phyloP scores from a whole-genome alignment of 1,140 invertebrate species.

The Heliconius eleuchia region DNA sequence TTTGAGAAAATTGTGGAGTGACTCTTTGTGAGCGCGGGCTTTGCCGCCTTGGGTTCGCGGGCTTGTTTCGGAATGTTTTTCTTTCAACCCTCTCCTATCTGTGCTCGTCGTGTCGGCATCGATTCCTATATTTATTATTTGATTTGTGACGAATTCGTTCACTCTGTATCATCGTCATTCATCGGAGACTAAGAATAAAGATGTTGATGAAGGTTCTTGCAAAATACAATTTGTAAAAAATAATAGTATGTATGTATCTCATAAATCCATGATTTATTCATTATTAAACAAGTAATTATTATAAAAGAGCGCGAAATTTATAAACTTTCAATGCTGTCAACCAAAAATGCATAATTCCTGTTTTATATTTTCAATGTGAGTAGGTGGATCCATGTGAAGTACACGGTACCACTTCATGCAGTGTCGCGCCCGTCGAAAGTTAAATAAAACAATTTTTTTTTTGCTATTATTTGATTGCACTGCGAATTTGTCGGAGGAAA shows the following conservation, averaged over 20 bases:
- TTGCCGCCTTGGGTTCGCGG: conserved; percentile 61
- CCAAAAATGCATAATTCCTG: not conserved
- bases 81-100: conserved; percentile 37
- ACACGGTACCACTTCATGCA: not conserved
- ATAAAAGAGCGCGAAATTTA: no score
- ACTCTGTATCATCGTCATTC: not conserved
- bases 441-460: not conserved
- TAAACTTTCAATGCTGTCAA: not conserved
- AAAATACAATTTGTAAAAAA: no score
- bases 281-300: not conserved
- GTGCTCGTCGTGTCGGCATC: conserved; percentile 26
- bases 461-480: not conserved
- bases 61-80: conserved; percentile 58
- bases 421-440: not conserved
- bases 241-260: not conserved
- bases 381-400: not conserved
- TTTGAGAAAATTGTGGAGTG: conserved; percentile 74
- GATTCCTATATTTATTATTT: conserved; percentile 36
- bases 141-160: not conserved
- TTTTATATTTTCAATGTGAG: not conserved
- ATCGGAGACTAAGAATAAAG: no score
- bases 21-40: conserved; percentile 61
- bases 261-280: not conserved
- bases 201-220: no score
- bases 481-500: not conserved